Evolutionary conservation across 2,888 invertebrate species (phyloP).

Genomic region (Malachius bipustulatus): DNA sequence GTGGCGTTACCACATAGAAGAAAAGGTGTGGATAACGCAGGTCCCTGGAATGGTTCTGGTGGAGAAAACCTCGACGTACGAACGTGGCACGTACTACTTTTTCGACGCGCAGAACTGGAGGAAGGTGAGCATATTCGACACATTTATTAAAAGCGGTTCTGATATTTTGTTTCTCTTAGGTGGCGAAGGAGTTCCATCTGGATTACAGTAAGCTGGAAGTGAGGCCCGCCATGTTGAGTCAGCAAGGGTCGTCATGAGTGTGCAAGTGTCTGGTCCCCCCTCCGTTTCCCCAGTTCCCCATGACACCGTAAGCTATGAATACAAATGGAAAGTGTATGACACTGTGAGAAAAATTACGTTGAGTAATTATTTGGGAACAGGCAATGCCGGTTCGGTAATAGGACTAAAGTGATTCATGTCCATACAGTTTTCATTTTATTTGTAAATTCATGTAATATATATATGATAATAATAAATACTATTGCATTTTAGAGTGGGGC

Average conservation of each 20-base stretch:
- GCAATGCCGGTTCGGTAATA: too few species aligned
- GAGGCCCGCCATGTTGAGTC: constrained; percentile 67
- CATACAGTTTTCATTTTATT: constrained; percentile 39
- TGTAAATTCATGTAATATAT: constrained; percentile 38
- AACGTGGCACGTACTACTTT: constrained; percentile 98
- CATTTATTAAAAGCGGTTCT: too few species aligned
- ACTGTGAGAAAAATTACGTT: constrained; percentile 27
- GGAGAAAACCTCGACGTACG: constrained; percentile 92
- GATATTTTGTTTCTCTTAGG: too few species aligned
- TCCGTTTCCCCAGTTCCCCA: too few species aligned
- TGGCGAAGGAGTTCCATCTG: constrained; percentile 96
- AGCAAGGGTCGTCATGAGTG: constrained; percentile 31
- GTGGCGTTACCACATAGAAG: constrained; percentile 99
- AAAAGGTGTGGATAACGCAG: constrained; percentile 97
- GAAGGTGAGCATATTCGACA: too few species aligned
- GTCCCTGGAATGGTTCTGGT: constrained; percentile 89
- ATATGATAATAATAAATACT: constrained; percentile 33
- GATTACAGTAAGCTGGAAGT: constrained; percentile 99
- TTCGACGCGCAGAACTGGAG: constrained; percentile 99
- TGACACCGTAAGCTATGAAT: constrained; percentile 30
- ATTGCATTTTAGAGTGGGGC: constrained; percentile 1
- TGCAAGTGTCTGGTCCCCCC: constrained; percentile 18
- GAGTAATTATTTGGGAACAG: constrained; percentile 34
- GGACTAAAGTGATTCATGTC: constrained; percentile 32
- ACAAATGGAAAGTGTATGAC: constrained; percentile 39